Evolutionary conservation across 2,113 vertebrate genomes (phyloP), one percentile per base, ranked within the genome.

Genomic region (Progne subis): DNA sequence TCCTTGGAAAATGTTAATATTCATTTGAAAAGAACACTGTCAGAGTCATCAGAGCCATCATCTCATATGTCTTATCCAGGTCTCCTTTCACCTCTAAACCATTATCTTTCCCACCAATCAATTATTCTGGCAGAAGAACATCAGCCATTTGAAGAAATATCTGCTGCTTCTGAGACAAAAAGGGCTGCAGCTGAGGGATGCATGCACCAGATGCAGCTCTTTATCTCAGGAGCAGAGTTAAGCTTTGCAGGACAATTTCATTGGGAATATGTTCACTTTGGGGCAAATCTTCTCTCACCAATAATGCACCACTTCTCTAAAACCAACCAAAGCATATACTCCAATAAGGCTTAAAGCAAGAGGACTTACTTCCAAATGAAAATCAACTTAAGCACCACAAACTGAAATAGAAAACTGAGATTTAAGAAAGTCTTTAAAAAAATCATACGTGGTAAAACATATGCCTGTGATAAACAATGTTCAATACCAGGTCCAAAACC

Each of bases 1-100:
- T 46, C 44, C 37, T 49, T 77, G 91, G 91, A 92, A 95, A 91
- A 68, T 32, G 59, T 94, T 92, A 96, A 91, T 95, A 92, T 92
- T 94, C 43, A 94, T 92, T 93, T 86, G 96, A 84, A 95, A 94
- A 77, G 56, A 92, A 95, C 72, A 82, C 76, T 79, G 34, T 47
- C 44, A 81, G 70, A 68, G 95, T 60, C 86, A 96, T 64, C 60
- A 78, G 82, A 95, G 84, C 77, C 56, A 75, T 24, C 43, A 63
- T 90, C 82, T 93, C 90, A 18, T 21, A 43, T 94, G 59, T 86
- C 72, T 28, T 26, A 59, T 2, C 28, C 65, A 43, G 81, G 46
- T 94, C n/a, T 79, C 53, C 55, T 92, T 89, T 87, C 87, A 87
- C 78, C 55, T 89, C 81, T 57, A 76, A 79, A 57, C 8, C 50